A percentile compares a stretch with the other conserved stretches of the same genome.
phyloP scores from a whole-genome alignment of 2,888 invertebrate species.

The Dicyrtoma fusca region DNA sequence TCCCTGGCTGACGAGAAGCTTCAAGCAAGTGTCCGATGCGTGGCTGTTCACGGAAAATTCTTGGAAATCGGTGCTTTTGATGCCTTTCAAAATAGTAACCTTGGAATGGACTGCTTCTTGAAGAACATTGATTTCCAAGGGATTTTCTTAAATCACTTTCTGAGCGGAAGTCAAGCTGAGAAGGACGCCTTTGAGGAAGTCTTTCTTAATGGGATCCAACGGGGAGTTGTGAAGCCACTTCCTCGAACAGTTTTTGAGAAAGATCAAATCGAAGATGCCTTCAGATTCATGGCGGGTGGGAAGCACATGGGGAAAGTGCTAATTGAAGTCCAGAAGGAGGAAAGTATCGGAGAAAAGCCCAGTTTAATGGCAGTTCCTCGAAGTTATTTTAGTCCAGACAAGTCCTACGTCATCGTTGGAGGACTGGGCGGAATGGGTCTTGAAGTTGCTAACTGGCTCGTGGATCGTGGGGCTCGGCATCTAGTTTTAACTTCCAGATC shows the following conservation, averaged over 20 bases:
- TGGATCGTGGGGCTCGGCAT: constrained; percentile 16
- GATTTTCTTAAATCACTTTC: constrained; percentile 66
- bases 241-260: constrained; percentile 68
- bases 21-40: constrained; percentile 70
- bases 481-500: constrained; percentile 34
- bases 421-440: constrained; percentile 43
- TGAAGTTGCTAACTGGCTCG: constrained; percentile 36
- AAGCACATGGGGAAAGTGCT: too few relatives aligned
- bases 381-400: constrained; percentile 64
- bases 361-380: constrained; percentile 61
- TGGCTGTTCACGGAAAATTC: too few relatives aligned
- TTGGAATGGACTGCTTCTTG: constrained; percentile 85
- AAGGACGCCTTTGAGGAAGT: constrained; percentile 67
- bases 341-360: constrained; percentile 57
- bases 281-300: too few relatives aligned
- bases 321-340: constrained; percentile 61
- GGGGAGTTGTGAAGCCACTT: constrained; percentile 72
- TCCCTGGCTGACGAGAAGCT: constrained; percentile 62
- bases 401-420: constrained; percentile 66
- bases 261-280: constrained; percentile 73
- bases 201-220: constrained; percentile 68
- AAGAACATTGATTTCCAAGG: constrained; percentile 96
- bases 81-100: constrained; percentile 61
- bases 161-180: constrained; percentile 63
- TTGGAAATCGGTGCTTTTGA: constrained; percentile 39